Evolutionary conservation across 2,113 vertebrate genomes (phyloP), one percentile per base, ranked within the genome.

Genomic region (Erythrocercus mccallii): DNA sequence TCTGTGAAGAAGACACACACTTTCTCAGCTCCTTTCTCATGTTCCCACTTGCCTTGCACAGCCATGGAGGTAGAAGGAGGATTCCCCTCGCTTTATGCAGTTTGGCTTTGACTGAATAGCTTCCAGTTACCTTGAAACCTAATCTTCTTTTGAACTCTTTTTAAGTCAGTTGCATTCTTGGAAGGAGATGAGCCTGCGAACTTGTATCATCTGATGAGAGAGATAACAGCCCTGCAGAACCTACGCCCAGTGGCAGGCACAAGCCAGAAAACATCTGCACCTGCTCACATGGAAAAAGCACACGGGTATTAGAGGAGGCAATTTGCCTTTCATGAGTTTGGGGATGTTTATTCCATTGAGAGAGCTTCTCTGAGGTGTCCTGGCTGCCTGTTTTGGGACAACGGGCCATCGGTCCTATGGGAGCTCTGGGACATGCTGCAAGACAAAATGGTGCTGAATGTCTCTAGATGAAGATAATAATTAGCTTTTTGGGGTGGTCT

Each of bases 101-200:
- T 94, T 97, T 98, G 98, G 97, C 97, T 98, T 98, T 96, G 94
- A 95, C 97, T 98, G 97, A 98, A 98, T 97, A 97, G 97, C 97
- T 98, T 97, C 97, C 97, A 98, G 97, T 98, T 97, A 96, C 97
- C 97, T 98, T 98, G 98, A 98, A 98, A 98, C 95, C 90, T 97
- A 98, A 98, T 98, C 97, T 98, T 97, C 96, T 98, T 98, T 98
- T 98, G 98, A 98, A 98, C 97, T 98, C 94, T 61, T 97, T 96
- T 97, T 92, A 97, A 97, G 94, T 98, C 98, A 97, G 96, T 97
- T 97, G 96, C 97, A 96, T 98, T 98, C 97, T 98, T 98, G 97
- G 97, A 98, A 98, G 97, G 97, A 96, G 50, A 86, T 92, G 96
- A 85, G 96, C 97, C 93, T 95, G 57, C 78, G 33, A 95, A 96